phyloP scores from a whole-genome alignment of 2,113 vertebrate species.

The Lagopus muta region DNA sequence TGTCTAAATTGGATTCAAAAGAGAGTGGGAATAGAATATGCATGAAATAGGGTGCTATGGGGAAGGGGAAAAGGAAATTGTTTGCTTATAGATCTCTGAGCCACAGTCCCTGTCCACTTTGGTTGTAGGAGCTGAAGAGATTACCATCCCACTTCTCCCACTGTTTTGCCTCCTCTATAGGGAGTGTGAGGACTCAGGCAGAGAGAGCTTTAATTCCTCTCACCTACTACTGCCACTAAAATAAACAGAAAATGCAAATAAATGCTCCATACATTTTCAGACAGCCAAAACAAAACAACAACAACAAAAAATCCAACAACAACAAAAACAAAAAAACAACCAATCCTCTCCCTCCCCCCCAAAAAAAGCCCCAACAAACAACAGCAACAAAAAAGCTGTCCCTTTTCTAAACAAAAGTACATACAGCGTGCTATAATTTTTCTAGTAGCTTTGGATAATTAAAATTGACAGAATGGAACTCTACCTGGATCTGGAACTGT shows the following conservation, averaged over 20 bases:
- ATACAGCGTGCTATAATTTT: background rate
- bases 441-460: background rate
- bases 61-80: background rate
- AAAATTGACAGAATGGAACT: background rate
- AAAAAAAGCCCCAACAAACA: no score
- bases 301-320: background rate
- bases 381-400: background rate
- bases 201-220: background rate
- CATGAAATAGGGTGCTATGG: background rate
- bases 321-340: background rate
- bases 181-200: background rate
- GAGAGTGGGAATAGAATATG: background rate
- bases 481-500: background rate
- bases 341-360: no score
- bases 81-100: background rate
- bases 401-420: background rate
- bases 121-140: background rate
- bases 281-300: background rate
- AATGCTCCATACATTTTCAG: background rate
- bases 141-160: background rate
- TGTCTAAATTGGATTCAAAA: background rate
- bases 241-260: background rate
- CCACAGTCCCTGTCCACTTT: background rate
- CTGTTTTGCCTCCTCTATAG: background rate
- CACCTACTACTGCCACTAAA: background rate